Evolutionary conservation across 2,113 vertebrate genomes (phyloP).

Genomic region (Theristicus caerulescens): DNA sequence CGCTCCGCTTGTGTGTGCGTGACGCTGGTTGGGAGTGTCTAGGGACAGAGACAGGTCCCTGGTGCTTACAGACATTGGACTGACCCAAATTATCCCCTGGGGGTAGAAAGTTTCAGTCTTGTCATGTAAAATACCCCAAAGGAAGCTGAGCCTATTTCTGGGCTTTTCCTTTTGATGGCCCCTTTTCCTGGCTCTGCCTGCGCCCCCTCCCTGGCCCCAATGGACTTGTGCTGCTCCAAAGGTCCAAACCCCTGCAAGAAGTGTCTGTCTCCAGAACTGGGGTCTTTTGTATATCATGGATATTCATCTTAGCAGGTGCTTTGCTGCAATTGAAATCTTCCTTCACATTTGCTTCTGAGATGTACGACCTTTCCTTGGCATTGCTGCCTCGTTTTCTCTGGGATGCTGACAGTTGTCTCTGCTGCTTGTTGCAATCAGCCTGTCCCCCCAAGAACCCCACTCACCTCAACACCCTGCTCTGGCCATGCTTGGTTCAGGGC

Average conservation of each 20-base stretch:
- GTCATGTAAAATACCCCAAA: not conserved
- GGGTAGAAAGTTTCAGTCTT: not conserved
- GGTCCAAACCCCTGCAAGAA: not conserved
- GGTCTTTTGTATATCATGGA: not conserved
- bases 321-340: not conserved
- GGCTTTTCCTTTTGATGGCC: not conserved
- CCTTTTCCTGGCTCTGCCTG: not conserved
- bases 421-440: not conserved
- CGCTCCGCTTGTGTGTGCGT: fast-evolving
- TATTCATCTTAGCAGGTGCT: not conserved
- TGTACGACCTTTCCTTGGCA: not conserved
- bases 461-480: not conserved
- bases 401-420: not conserved
- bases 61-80: not conserved
- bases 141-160: not conserved
- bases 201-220: not conserved
- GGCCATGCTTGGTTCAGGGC: not conserved
- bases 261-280: fast-evolving
- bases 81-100: not conserved
- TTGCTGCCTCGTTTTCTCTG: not conserved
- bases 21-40: not conserved
- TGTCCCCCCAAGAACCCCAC: not conserved
- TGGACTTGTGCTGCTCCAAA: not conserved
- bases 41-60: not conserved
- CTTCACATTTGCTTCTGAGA: not conserved